Conservation (phyloP, 2,113 vertebrate genomes). For the Poeciliopsis retropinna region DNA sequence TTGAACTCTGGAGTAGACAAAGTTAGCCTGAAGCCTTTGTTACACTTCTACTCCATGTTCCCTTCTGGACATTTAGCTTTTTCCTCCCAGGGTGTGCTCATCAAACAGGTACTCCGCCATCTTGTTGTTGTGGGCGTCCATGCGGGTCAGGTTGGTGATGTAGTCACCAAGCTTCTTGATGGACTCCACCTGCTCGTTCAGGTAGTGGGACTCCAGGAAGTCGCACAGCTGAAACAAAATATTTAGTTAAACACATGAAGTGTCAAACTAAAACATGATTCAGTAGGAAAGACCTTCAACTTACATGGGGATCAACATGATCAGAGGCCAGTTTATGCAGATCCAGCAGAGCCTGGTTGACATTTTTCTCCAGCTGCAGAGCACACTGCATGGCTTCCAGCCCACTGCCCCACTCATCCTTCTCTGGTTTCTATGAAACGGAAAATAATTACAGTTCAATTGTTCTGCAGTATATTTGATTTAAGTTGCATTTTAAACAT, state of each 20-base stretch:
- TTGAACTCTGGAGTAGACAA: neutral
- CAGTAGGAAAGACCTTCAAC: too few relatives aligned
- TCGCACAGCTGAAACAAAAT: conserved; percentile 73
- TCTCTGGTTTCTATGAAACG: conserved; percentile 60
- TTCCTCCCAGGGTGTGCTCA: conserved; percentile 89
- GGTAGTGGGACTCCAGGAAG: conserved; percentile 94
- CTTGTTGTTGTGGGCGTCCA: conserved; percentile 80
- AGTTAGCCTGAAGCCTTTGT: neutral
- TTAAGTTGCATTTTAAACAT: too few relatives aligned
- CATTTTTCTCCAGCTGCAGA: conserved; percentile 84
- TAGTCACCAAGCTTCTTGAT: conserved; percentile 92
- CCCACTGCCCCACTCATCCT: conserved; percentile 83
- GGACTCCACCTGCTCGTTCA: conserved; percentile 92
- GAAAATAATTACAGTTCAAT: too few relatives aligned
- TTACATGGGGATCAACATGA: conserved; percentile 82
- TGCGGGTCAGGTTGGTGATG: conserved; percentile 80
- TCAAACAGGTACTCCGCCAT: conserved; percentile 97
- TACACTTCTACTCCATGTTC: neutral
- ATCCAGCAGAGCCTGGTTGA: conserved; percentile 87
- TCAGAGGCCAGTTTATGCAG: conserved; percentile 81
- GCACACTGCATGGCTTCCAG: conserved; percentile 84
- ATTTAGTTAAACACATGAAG: too few relatives aligned
- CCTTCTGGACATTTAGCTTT: conserved; percentile 64
- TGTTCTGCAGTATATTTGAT: too few relatives aligned
- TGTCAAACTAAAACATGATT: too few relatives aligned